Evolutionary conservation across 2,888 invertebrate species (phyloP).

Genomic region (Callinectes sapidus): DNA sequence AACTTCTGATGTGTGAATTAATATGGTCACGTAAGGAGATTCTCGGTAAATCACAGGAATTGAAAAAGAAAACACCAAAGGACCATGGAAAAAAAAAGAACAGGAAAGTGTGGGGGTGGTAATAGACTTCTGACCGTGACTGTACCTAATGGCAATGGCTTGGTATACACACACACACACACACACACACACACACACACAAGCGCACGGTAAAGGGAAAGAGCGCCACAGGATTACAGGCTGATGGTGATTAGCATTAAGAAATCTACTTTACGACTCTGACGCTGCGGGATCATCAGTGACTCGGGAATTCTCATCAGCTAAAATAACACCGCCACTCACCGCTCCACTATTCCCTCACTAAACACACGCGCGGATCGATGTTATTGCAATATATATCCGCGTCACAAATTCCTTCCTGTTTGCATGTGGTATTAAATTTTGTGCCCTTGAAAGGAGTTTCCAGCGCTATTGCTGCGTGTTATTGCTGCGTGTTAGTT

Average conservation of each 20-base stretch:
- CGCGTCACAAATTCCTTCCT: background rate
- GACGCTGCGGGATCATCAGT: background rate
- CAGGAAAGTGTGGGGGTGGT: no score
- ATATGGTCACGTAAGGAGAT: no score
- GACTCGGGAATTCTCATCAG: background rate
- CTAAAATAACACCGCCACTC: background rate
- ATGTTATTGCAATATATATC: background rate
- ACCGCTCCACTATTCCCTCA: background rate
- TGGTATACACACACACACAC: background rate
- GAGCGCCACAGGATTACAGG: background rate
- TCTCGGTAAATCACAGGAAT: no score
- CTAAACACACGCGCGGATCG: background rate
- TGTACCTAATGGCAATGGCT: background rate
- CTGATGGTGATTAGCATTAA: background rate
- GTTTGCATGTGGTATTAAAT: background rate
- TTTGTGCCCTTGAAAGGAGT: background rate
- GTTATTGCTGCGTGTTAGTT: background rate
- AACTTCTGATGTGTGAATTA: no score
- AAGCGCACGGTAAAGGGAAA: background rate
- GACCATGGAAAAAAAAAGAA: no score
- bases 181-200: background rate
- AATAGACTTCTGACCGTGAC: background rate
- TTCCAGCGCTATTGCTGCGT: no score
- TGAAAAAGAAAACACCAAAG: no score
- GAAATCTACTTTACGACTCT: background rate